phyloP scores from a whole-genome alignment of 1,140 invertebrate genomes.

The Cydia splendana region DNA sequence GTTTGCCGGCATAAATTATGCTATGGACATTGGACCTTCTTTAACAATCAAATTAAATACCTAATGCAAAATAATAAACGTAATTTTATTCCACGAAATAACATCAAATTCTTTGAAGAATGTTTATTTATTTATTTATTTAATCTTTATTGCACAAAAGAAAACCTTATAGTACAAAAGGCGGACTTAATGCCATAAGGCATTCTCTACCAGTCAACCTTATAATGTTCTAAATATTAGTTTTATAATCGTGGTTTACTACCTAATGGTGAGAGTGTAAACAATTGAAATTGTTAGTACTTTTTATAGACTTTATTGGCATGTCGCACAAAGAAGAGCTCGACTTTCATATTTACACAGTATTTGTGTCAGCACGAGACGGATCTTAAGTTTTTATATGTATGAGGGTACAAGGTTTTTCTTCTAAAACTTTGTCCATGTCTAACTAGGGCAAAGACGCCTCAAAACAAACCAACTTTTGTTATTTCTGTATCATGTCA shows the following conservation, averaged over 20 bases:
- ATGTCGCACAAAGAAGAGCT: not conserved
- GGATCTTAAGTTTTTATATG: not conserved
- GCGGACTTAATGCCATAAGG: no score
- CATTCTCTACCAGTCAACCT: no score
- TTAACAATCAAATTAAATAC: no score
- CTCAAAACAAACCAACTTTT: not conserved
- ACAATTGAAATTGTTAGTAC: not conserved
- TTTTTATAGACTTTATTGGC: not conserved
- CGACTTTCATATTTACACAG: slow-evolving; percentile 4
- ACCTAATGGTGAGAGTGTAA: not conserved
- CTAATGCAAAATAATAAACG: not conserved
- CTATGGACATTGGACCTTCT: no score
- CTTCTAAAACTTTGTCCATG: not conserved
- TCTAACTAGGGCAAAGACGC: not conserved
- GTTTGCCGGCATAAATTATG: no score
- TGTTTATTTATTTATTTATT: no score
- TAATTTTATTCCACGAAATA: not conserved
- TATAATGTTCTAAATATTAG: not conserved
- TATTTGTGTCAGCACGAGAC: not conserved
- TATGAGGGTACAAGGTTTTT: not conserved
- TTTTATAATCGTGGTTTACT: not conserved
- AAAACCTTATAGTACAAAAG: no score
- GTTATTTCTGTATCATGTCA: not conserved
- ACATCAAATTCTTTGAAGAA: not conserved
- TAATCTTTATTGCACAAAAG: no score